These are phyloP conservation scores for Neostethus bicornis DNA, from an alignment of 2,797 vertebrate genomes.

Conservation along the genomic window DNA sequence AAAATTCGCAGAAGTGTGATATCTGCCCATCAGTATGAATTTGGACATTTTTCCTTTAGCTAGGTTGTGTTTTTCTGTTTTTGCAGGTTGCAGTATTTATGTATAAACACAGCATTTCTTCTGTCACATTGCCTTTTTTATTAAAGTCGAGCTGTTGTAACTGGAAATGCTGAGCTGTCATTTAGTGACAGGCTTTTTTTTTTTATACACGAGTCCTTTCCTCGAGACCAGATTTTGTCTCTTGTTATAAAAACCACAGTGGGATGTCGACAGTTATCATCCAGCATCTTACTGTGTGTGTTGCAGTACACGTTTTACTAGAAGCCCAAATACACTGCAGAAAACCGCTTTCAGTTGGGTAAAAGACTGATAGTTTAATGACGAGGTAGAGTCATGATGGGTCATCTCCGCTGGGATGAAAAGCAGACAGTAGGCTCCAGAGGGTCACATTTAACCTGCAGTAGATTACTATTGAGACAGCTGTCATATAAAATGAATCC, in stretches of 20 bases:
- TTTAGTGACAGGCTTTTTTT: constrained; percentile 53
- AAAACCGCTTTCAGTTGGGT: constrained; percentile 1
- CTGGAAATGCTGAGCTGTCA: constrained; percentile 52
- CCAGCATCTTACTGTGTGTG: constrained; percentile 7
- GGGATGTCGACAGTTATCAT: constrained; percentile 18
- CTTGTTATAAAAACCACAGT: constrained; percentile 47
- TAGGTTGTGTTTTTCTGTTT: constrained; percentile 37
- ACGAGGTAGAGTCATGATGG: constrained; percentile 20
- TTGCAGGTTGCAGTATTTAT: constrained; percentile 36
- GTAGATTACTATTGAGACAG: constrained; percentile 65
- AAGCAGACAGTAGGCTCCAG: constrained; percentile 35
- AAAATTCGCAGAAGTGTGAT: constrained; percentile 33
- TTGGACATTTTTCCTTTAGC: constrained; percentile 26
- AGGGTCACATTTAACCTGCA: constrained; percentile 61
- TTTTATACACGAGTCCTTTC: constrained; percentile 35
- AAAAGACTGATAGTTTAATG: not conserved
- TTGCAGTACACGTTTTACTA: not conserved
- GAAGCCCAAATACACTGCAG: constrained; percentile 17
- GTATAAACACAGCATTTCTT: constrained; percentile 61
- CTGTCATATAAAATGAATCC: constrained; percentile 59
- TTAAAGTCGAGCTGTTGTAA: constrained; percentile 36
- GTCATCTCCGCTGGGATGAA: constrained; percentile 16
- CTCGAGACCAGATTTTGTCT: constrained; percentile 36
- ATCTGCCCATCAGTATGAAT: constrained; percentile 34
- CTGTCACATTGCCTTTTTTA: constrained; percentile 56